Base-by-base conservation (phyloP, 2,113 vertebrate species). In the Sakesphorus luctuosus region DNA sequence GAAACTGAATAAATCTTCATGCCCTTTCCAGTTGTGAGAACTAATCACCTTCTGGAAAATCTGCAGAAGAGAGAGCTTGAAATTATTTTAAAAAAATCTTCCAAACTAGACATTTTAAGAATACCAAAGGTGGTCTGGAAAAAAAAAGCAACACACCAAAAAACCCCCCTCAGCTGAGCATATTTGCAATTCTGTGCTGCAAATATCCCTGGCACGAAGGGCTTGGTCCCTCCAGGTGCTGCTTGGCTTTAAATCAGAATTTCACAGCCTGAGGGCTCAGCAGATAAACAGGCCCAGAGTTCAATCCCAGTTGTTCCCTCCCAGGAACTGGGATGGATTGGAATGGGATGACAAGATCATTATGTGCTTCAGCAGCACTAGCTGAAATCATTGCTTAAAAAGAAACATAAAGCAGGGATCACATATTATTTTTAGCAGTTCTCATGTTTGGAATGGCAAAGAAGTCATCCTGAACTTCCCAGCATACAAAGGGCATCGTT, bases 11-110 rank as follows among this genome's bases (percentile, higher is more conserved):
- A 93, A 97, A 96, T 97, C 82, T 90, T 46, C 28, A 5, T 95
- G 96, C 87, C 95, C 94, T 97, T 98, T 98, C 84, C 67, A 33
- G 84, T 63, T 55, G 47, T 66, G 81, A 10, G 38, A 93, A 91
- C 87, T 96, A 79, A 94, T 97, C 87, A 81, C 56, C 71, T 69
- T 75, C 50, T 55, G 16, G 1, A 33, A 83, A 76, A 94, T 47
- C 43, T 65, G 40, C 26, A 83, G 33, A 33, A 46, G 33, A 63
- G 33, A 63, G 20, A 38, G 23, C 58, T 59, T 68, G 55, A 53
- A 93, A 91, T 25, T 53, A 29, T 7, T 26, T 18, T 63, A 73
- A 10, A 58, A 58, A 95, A 69, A 84, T 4, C 36, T 74, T 71
- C 26, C 53, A 24, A 87, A 83, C 7, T 16, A 13, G 44, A 46